These are phyloP conservation scores for Lepilemur septentrionalis DNA, from an alignment of 2,797 vertebrate species.

Conservation along the genomic window DNA sequence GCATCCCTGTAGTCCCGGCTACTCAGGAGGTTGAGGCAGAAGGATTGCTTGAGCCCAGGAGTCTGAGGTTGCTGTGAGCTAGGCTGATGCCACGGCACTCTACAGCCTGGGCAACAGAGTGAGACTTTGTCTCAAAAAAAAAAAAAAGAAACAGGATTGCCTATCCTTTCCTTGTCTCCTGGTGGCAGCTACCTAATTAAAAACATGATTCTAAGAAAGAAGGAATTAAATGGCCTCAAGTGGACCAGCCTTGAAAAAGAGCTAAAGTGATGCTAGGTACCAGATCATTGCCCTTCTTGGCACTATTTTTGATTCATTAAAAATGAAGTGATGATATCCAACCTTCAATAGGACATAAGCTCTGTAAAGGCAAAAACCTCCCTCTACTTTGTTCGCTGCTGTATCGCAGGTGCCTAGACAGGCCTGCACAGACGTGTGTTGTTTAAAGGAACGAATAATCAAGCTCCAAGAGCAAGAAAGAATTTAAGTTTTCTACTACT, in stretches of 20 bases:
- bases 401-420: background rate
- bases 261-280: background rate
- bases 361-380: background rate
- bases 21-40: no score
- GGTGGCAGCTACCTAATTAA: background rate
- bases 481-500: background rate
- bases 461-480: background rate
- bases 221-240: background rate
- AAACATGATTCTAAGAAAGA: background rate
- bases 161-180: background rate
- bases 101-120: no score
- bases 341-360: background rate
- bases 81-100: no score
- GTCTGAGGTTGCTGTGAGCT: no score
- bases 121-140: no score
- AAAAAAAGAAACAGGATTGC: background rate
- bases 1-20: no score
- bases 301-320: background rate
- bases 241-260: background rate
- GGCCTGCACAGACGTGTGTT: rapidly evolving
- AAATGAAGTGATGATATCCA: background rate
- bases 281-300: background rate
- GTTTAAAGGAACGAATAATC: background rate
- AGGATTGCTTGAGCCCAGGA: no score
- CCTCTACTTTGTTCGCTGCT: background rate